Evolutionary conservation across 2,113 vertebrate species (phyloP), one percentile per base, ranked within the genome.

Genomic region (Peromyscus leucopus): DNA sequence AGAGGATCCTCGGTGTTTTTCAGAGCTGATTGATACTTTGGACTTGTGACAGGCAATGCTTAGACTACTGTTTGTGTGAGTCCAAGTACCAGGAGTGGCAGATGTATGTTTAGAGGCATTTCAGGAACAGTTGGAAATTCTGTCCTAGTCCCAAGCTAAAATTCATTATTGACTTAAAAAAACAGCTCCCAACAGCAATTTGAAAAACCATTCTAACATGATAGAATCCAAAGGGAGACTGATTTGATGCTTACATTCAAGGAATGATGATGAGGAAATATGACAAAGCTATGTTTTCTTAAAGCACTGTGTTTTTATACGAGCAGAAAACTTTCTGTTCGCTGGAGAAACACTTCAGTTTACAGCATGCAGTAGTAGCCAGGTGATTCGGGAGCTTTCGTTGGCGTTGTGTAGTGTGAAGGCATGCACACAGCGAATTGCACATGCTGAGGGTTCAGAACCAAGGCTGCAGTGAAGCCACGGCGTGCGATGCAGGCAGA

Each of bases 401-500:
- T 7, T 51, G 13, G 65, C 5, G 1, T 3, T 39, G 86, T 17
- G 1, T 21, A 31, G 15, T 0, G 1, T 22, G 71, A 42, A 59
- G 51, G 71, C 36, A 3, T 17, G 71, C 13, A 7, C 24, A 75
- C 33, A 28, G 51, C 21, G 0, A 89, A 39, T 21, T 51, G 7
- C 10, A 0, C 5, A 1, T 16, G 65, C 16, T 7, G 10, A 7
- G 48, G 7, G 22, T 17, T 72, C 67, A 39, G 22, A 17, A 10
- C 71, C 71, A 89, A 4, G 69, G 24, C 24, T 57, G 51, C 36
- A 3, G 36, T 2, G 51, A 31, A 19, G n/a, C 16, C 6, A 5
- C 17, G 1, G 48, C 0, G 0, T 55, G 48, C 6, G 57, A 4
- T 1, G 5, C 31, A 22, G 39, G 46, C 15, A 0, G 4, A 15